Evolutionary conservation across 2,797 vertebrate genomes (phyloP).

Genomic region (Poecilia wingei): DNA sequence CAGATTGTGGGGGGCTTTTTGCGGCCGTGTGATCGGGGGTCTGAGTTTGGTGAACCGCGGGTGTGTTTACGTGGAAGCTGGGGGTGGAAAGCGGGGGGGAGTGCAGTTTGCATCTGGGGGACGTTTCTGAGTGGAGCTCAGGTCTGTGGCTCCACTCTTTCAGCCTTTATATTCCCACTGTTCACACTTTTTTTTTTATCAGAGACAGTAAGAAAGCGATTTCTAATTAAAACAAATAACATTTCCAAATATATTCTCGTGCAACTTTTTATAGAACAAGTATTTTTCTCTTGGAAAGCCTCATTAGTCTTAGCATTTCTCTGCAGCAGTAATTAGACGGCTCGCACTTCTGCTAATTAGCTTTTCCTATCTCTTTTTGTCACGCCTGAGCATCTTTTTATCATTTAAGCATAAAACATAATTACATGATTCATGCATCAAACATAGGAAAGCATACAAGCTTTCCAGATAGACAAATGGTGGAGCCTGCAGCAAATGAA

Average conservation of each 20-base stretch:
- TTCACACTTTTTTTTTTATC: neutral
- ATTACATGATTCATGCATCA: neutral
- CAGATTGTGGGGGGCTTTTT: neutral
- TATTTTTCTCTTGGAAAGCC: neutral
- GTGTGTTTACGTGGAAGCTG: slow-evolving; percentile 81
- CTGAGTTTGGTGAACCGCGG: slow-evolving; percentile 37
- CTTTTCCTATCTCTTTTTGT: neutral
- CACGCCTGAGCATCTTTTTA: neutral
- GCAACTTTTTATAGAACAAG: neutral
- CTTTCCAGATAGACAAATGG: slow-evolving; percentile 14
- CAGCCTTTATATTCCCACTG: neutral
- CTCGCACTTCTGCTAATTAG: neutral
- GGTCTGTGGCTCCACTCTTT: slow-evolving; percentile 34
- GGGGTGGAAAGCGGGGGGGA: slow-evolving; percentile 68
- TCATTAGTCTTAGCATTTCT: neutral
- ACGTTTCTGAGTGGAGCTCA: slow-evolving; percentile 51
- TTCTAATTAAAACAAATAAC: neutral
- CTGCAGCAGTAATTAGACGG: neutral
- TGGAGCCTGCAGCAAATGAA: slow-evolving; percentile 34
- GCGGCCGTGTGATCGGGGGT: slow-evolving; percentile 13
- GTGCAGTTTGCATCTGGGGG: slow-evolving; percentile 73
- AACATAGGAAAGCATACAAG: slow-evolving; percentile 3
- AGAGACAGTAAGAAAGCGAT: slow-evolving; percentile 13
- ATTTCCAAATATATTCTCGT: neutral
- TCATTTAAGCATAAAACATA: neutral